Conservation (phyloP, 1,140 invertebrate genomes). For the Goniozus legneri region DNA sequence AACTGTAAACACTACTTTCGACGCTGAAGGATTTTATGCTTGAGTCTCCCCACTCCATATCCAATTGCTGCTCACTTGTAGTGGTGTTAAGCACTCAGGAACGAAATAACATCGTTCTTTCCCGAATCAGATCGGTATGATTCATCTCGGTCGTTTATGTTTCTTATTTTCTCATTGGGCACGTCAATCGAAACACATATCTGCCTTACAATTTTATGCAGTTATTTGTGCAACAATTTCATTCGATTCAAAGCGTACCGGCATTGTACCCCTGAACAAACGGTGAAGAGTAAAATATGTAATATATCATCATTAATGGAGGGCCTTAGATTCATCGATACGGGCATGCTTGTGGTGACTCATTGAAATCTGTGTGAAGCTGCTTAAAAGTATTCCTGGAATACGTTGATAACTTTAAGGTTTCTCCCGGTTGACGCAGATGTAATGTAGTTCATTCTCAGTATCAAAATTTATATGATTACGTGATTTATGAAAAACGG, state of each 20-base stretch:
- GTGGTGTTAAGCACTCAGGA: not conserved
- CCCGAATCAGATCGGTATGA: constrained; percentile 6
- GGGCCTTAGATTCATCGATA: not conserved
- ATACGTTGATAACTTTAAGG: constrained; percentile 8
- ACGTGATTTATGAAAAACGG: too few relatives aligned
- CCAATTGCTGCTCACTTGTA: constrained; percentile 18
- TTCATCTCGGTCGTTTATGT: constrained; percentile 1
- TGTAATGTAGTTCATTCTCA: too few relatives aligned
- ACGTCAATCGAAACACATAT: too few relatives aligned
- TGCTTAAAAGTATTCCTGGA: constrained; percentile 9
- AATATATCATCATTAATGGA: too few relatives aligned
- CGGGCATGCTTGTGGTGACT: constrained; percentile 11
- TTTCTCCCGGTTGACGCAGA: not conserved
- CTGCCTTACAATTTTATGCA: too few relatives aligned
- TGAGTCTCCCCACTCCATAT: constrained; percentile 19
- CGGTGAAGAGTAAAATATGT: too few relatives aligned
- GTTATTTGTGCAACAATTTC: too few relatives aligned
- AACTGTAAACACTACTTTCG: constrained; percentile 28
- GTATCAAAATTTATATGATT: too few relatives aligned
- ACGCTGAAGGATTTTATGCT: constrained; percentile 26
- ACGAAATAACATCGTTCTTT: constrained; percentile 1
- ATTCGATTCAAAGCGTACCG: too few relatives aligned
- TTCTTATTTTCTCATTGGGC: not conserved
- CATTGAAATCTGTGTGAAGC: constrained; percentile 7
- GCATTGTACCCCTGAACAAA: too few relatives aligned